phyloP scores from a whole-genome alignment of 2,888 invertebrate species.

The Drosophila kanekoi region DNA sequence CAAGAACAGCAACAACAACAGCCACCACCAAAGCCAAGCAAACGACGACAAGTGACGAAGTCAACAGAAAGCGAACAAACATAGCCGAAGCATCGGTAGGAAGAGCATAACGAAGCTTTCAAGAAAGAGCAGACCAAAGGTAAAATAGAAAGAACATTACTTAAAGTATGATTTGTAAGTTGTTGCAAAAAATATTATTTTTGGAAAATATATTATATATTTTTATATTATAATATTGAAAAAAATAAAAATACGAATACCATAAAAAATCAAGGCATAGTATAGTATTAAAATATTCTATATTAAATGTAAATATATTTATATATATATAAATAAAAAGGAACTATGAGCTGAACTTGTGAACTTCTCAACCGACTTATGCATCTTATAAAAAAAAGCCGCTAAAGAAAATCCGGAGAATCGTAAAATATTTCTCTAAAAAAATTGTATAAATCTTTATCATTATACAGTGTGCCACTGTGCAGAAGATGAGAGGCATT shows the following conservation, averaged over 20 bases:
- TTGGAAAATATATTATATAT: too few species aligned
- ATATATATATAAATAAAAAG: too few species aligned
- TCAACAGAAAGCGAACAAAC: conserved; percentile 37
- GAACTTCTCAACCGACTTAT: too few species aligned
- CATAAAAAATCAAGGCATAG: not conserved
- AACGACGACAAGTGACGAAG: conserved; percentile 35
- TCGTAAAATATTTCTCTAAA: too few species aligned
- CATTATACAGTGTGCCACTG: conserved; percentile 28
- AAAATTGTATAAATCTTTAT: not conserved
- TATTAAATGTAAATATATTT: too few species aligned
- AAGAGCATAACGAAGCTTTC: conserved; percentile 49
- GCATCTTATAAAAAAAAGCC: too few species aligned
- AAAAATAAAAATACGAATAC: not conserved
- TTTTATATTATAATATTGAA: not conserved
- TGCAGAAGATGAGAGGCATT: conserved; percentile 50
- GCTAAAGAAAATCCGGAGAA: too few species aligned
- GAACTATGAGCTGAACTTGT: too few species aligned
- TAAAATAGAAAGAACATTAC: too few species aligned
- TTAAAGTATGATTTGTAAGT: not conserved
- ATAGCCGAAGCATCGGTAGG: conserved; percentile 44
- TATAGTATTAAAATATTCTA: too few species aligned
- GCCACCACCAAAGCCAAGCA: conserved; percentile 47
- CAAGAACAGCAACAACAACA: conserved; percentile 67
- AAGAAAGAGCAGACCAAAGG: not conserved
- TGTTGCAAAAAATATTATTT: too few species aligned